Percentiles rank a stretch among this genome's conserved stretches.
Conservation (phyloP, 64 coral and sea anemone genomes). For the Actinia equina region DNA sequence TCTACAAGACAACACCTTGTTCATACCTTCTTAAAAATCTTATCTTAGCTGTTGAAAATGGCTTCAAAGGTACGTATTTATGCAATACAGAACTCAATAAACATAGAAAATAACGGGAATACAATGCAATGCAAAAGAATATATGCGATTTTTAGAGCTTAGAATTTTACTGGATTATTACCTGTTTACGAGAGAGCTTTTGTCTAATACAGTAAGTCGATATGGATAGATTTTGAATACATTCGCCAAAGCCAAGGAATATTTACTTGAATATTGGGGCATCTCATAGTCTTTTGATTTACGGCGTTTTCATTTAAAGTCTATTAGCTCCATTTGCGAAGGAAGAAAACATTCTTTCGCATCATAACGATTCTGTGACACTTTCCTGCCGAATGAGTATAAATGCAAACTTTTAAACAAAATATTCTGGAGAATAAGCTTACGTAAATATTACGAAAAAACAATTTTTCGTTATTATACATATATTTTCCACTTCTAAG, state of each 20-base stretch:
- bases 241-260: not conserved
- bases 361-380: too few relatives aligned
- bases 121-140: not conserved
- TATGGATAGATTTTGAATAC: not conserved
- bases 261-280: not conserved
- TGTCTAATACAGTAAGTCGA: not conserved
- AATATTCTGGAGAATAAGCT: too few relatives aligned
- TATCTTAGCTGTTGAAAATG: not conserved
- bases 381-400: too few relatives aligned
- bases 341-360: too few relatives aligned
- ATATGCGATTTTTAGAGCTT: not conserved
- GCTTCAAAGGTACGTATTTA: not conserved
- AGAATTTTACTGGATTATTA: not conserved
- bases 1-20: not conserved
- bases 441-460: too few relatives aligned
- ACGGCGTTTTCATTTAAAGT: too few relatives aligned
- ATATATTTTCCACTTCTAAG: too few relatives aligned
- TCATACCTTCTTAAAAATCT: not conserved
- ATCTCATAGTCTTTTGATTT: too few relatives aligned
- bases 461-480: too few relatives aligned
- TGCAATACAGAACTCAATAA: not conserved
- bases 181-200: not conserved
- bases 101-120: not conserved
- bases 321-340: too few relatives aligned
- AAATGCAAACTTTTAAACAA: too few relatives aligned